Evolutionary conservation across 2,888 invertebrate genomes (phyloP).

Genomic region (Xestia xanthographa): DNA sequence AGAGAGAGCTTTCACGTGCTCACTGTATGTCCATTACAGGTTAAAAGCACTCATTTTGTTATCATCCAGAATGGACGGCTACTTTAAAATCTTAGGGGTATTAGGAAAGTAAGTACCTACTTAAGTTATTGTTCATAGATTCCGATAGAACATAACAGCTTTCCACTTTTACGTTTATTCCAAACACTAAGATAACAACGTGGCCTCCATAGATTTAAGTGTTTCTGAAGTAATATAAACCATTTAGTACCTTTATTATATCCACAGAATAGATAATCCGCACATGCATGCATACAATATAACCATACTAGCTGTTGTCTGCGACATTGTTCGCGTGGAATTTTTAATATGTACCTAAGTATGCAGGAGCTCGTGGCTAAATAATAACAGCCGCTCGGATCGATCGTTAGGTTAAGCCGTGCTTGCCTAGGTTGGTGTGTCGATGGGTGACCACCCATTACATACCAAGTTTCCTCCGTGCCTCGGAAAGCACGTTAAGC

Average conservation of each 20-base stretch:
- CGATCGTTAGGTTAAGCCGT: too few species aligned
- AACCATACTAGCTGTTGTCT: background rate
- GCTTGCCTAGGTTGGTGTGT: too few species aligned
- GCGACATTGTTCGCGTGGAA: too few species aligned
- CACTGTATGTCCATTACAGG: conserved; percentile 59
- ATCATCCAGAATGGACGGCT: conserved; percentile 19
- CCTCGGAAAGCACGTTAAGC: too few species aligned
- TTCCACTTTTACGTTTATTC: background rate
- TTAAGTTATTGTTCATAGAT: background rate
- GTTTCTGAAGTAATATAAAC: background rate
- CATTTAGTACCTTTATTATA: background rate
- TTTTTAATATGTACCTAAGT: too few species aligned
- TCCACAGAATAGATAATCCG: too few species aligned
- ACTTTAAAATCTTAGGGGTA: conserved; percentile 20
- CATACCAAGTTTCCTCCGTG: too few species aligned
- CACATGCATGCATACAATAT: too few species aligned
- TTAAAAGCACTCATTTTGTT: conserved; percentile 63
- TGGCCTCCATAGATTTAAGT: background rate
- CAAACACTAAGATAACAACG: background rate
- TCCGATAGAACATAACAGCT: background rate
- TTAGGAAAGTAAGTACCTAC: background rate
- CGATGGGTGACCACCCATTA: too few species aligned
- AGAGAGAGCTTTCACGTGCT: conserved; percentile 27
- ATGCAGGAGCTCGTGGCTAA: too few species aligned
- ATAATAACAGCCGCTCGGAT: too few species aligned